Evolutionary conservation across 2,797 vertebrate genomes (phyloP), one percentile per base, ranked within the genome.

Genomic region (Yasuhikotakia modesta): DNA sequence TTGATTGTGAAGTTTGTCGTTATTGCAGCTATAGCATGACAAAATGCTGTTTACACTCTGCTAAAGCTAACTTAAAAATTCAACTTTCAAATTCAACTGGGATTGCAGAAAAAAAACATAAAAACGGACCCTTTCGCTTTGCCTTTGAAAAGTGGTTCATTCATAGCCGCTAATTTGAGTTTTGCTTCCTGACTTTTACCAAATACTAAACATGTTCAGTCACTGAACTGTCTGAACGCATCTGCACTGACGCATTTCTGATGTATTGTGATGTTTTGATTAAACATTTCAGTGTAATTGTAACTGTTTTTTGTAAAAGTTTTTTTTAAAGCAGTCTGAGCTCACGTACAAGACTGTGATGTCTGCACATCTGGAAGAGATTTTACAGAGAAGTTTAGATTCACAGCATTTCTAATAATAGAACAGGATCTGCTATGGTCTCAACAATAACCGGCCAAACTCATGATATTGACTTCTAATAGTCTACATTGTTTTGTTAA

Each of bases 361-460:
- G 52, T 78, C 73, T 72, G 70, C 81, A 84, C 85, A 86, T 86
- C 82, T 86, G 85, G 85, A 82, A 80, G 27, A 70, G 67, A 84
- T 86, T 63, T 70, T 73, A 58, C 71, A 73, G 73, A 32, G 30
- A 72, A 79, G 77, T 79, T 73, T 52, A 50, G 60, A 50, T 7
- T 65, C 72, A 43, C 30, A 65, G 19, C 16, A 6, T 27, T 30
- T 22, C 63, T 76, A 76, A 76, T 57, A 76, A 76, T 76, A 76
- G 39, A 30, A n/a, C 24, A 6, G 63, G 7, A 13, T 46, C 17
- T 67, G 52, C 17, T 67, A 35, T 30, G 32, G 35, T 43, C 57
- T 57, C 17, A 32, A 55, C 22, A 60, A 60, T 19, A 57, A 57
- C 60, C 13, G 60, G 16, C 60, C 58, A 63, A 64, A 64, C 46